Base-by-base conservation (phyloP, 2,113 vertebrate genomes). In the Chroicocephalus ridibundus region DNA sequence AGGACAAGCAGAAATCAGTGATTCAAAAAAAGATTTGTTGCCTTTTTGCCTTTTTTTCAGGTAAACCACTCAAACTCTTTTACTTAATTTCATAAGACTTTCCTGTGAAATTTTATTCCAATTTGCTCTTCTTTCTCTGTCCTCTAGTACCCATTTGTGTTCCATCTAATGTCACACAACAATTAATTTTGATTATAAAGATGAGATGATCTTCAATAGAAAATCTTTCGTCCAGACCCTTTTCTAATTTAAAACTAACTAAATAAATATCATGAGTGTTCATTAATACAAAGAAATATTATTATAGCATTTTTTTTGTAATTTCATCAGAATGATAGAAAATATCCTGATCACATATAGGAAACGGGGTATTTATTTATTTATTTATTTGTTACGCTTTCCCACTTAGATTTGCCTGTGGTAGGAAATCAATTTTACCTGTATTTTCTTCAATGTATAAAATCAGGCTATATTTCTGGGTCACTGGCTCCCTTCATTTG, bases 1-100 rank as follows among this genome's bases (percentile, higher is more conserved):
- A 87, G 9, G 32, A 38, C 47, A 78, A 90, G 29, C 5, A 82
- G 36, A 79, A 96, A 89, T 47, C 13, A 68, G 94, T 81, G 11
- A 65, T 46, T 82, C 0, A 51, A 5, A 68, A 44, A 29, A 16
- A 12, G 0, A 25, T 55, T 46, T 2, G 25, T 26, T 78, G 3
- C 2, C 2, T 38, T 70, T 83, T 38, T 38, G 38, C 38, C 38
- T 38, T 38, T 82, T 72, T 72, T 42, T 42, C 60, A 90, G 22
- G 54, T 9, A 19, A 74, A 80, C 0, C 8, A n/a, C 15, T 90
- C 25, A 13, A 68, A 79, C 3, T 54, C 4, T 65, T 82, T 49
- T 34, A 51, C 11, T 46, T 81, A 86, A 51, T 92, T 72, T 64
- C 24, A 22, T 71, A 62, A 91, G 29, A 49, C 2, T 82, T 94